A percentile compares a stretch with the other conserved stretches of the same genome.
Conservation (phyloP, 2,113 vertebrate species). For the Orientallactaga bullata region DNA sequence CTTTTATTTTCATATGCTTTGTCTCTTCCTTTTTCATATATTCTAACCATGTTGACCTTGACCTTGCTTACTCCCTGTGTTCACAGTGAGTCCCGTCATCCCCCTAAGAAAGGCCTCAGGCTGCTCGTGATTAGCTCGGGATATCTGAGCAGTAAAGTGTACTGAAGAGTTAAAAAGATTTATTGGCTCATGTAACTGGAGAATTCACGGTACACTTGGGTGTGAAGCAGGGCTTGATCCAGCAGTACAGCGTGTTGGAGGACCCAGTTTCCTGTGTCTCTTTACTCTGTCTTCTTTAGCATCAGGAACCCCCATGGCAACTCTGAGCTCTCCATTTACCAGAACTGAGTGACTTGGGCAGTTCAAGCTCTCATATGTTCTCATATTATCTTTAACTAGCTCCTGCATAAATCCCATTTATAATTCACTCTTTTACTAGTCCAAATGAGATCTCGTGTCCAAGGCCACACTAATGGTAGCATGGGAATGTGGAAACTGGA, state of each 20-base stretch:
- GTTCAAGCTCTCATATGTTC: too few species aligned
- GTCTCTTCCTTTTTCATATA: not conserved
- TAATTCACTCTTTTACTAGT: not conserved
- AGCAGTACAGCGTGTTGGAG: not conserved
- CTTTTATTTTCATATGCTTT: not conserved
- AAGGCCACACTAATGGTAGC: too few species aligned
- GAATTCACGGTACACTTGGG: not conserved
- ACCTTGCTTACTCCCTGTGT: not conserved
- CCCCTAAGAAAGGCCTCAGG: not conserved
- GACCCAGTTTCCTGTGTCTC: not conserved
- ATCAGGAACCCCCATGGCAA: not conserved
- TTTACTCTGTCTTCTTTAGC: not conserved
- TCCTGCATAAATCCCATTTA: not conserved
- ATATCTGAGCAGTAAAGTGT: not conserved
- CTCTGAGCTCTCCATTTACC: not conserved
- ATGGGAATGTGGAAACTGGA: too few species aligned
- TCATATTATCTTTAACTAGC: not conserved
- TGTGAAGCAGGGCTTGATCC: conserved; percentile 10
- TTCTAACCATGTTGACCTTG: not conserved
- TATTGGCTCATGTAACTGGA: not conserved
- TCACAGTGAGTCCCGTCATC: not conserved
- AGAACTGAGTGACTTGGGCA: too few species aligned
- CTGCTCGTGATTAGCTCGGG: not conserved
- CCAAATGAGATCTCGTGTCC: too few species aligned
- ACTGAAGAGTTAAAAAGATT: not conserved